Evolutionary conservation across 2,888 invertebrate species (phyloP).

Genomic region (Pollenia griseotomentosa): DNA sequence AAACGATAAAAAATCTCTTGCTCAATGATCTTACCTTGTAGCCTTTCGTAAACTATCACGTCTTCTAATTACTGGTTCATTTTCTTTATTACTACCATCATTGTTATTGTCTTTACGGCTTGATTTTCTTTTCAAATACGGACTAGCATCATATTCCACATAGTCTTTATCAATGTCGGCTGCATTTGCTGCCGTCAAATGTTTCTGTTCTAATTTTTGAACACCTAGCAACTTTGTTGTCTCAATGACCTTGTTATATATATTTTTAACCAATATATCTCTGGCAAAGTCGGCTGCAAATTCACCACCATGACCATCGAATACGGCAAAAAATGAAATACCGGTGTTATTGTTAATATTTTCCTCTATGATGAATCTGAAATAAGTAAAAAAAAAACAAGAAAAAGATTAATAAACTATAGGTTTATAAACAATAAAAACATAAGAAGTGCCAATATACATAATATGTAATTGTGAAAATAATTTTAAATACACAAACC

Average conservation of each 20-base stretch:
- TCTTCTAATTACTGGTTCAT: constrained; percentile 78
- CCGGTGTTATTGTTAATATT: constrained; percentile 92
- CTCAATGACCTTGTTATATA: constrained; percentile 91
- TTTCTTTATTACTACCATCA: constrained; percentile 80
- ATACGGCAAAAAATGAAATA: constrained; percentile 95
- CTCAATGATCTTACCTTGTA: constrained; percentile 77
- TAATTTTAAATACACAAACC: too few species aligned
- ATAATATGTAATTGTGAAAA: too few species aligned
- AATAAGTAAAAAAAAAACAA: constrained; percentile 25
- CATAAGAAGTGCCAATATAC: too few species aligned
- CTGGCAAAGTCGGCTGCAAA: constrained; percentile 97
- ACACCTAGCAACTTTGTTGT: constrained; percentile 89
- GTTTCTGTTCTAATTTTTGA: constrained; percentile 76
- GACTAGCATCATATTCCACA: constrained; percentile 80
- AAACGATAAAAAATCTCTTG: too few species aligned
- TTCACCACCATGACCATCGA: constrained; percentile 98
- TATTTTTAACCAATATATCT: constrained; percentile 92
- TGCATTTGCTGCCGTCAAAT: constrained; percentile 66
- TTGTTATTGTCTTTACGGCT: constrained; percentile 79
- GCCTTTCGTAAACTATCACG: constrained; percentile 82
- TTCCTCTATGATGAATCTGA: constrained; percentile 91
- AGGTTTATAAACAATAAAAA: not conserved
- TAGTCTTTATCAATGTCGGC: constrained; percentile 73
- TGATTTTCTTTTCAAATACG: constrained; percentile 80
- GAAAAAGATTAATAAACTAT: not conserved